Percentiles rank a stretch among this genome's conserved stretches.
These are phyloP conservation scores for Amphiprion ocellaris DNA, from an alignment of 2,113 vertebrate species.

Conservation along the genomic window DNA sequence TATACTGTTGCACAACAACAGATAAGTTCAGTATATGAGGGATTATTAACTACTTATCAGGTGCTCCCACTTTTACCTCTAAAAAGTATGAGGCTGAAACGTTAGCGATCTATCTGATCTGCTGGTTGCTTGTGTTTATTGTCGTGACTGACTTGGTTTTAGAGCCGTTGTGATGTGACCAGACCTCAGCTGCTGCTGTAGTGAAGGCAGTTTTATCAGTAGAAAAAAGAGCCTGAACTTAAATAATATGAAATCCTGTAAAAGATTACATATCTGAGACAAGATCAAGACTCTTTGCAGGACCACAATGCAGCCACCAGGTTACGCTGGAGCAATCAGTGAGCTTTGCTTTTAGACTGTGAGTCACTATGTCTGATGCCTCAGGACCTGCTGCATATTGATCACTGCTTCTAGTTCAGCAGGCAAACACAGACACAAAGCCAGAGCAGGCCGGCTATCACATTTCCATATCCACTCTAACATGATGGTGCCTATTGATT, in stretches of 20 bases:
- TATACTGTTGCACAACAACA: no score
- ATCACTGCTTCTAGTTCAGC: conserved; percentile 54
- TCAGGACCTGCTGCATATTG: conserved; percentile 54
- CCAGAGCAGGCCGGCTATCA: conserved; percentile 49
- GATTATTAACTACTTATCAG: no score
- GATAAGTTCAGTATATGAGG: no score
- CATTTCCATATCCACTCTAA: conserved; percentile 66
- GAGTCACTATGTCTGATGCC: conserved; percentile 50
- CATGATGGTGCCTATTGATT: conserved; percentile 61
- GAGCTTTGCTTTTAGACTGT: conserved; percentile 28
- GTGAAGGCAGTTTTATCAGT: no score
- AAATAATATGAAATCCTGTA: background rate
- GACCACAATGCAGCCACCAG: conserved; percentile 1
- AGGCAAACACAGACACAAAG: conserved; percentile 56
- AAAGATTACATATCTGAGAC: background rate
- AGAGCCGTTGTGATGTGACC: no score
- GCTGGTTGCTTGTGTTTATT: no score
- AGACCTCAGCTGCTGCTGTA: no score
- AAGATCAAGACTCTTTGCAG: background rate
- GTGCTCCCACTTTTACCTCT: no score
- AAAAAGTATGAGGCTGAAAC: no score
- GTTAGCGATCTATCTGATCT: no score
- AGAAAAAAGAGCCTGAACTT: no score
- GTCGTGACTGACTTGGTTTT: no score
- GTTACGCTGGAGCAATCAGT: conserved; percentile 14